Evolutionary conservation across 2,888 invertebrate species (phyloP).

Genomic region (Gastracanthus pulcherrimus): DNA sequence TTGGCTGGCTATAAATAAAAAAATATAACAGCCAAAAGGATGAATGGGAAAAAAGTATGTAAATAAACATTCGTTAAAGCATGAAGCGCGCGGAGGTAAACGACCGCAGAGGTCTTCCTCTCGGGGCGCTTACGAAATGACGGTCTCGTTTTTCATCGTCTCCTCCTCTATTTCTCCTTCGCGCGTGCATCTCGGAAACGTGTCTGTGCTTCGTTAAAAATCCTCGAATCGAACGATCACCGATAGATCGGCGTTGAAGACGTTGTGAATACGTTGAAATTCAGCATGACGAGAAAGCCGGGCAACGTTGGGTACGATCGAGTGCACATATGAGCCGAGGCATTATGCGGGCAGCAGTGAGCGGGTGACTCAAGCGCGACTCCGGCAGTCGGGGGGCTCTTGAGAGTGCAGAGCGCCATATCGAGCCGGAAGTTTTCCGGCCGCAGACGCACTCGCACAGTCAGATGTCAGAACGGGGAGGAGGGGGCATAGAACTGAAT

Average conservation of each 20-base stretch:
- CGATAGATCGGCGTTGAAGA: no score
- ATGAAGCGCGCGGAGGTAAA: slow-evolving; percentile 2
- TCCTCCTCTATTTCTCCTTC: neutral
- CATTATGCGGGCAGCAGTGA: no score
- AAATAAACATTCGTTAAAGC: neutral
- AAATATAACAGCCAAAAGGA: neutral
- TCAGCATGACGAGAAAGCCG: no score
- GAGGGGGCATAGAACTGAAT: neutral
- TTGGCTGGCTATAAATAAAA: neutral
- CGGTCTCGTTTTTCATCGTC: neutral
- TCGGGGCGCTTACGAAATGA: neutral
- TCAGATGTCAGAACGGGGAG: neutral
- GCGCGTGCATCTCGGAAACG: neutral
- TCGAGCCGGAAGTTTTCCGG: slow-evolving; percentile 52
- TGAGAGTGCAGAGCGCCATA: slow-evolving; percentile 7
- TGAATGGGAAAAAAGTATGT: neutral
- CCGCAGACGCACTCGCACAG: no score
- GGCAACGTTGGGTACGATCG: neutral
- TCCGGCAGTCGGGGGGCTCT: neutral
- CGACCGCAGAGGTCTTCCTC: slow-evolving; percentile 29
- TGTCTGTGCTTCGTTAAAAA: no score
- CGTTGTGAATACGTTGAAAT: no score
- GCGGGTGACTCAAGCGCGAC: slow-evolving; percentile 6
- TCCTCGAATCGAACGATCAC: no score
- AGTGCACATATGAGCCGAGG: neutral